Base-by-base conservation (phyloP, 1,140 invertebrate genomes). In the Drosophila bocki region DNA sequence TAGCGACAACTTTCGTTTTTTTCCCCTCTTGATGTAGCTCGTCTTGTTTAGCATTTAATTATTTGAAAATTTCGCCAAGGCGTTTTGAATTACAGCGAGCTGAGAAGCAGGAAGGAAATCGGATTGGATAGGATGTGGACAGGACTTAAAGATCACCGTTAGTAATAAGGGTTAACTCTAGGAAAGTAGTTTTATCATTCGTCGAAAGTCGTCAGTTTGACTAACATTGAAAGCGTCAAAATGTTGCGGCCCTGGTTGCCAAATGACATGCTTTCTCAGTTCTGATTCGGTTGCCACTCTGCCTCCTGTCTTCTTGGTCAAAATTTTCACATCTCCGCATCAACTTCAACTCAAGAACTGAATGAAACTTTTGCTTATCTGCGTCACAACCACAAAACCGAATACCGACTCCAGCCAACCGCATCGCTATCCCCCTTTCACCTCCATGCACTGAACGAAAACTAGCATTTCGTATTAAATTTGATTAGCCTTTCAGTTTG, bases 191-290 rank as follows among this genome's bases (percentile, higher is more conserved):
- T 29, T 6, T 29, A 29, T 29, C 26, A 29, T 29, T 29, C 26
- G 26, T 29, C 5, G 26, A 29, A 29, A 29, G 5, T 29, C 26
- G 26, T 29, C 26, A 82, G 75, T 74, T 75, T 79, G 64, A 58
- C 64, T 63, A 75, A 70, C 57, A 76, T 68, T 68, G 44, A 79
- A 82, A 57, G 61, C 75, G 56, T 50, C 70, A 82, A 75, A 82
- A 78, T 82, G 80, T 70, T 71, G 65, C 51, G 61, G 65, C 50
- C 45, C 59, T 70, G 59, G 72, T 68, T 70, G 81, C 70, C 78
- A 82, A 82, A 85, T 86, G 82, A 71, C 82, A 79, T 86, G 82
- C 79, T 86, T 82, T 86, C 80, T 86, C 71, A 78, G 82, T 56
- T 86, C 64, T 75, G 69, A 71, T 78, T 81, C 69, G 45, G 75